Conservation (phyloP, 2,888 invertebrate genomes). For the Andrena hattorfiana region DNA sequence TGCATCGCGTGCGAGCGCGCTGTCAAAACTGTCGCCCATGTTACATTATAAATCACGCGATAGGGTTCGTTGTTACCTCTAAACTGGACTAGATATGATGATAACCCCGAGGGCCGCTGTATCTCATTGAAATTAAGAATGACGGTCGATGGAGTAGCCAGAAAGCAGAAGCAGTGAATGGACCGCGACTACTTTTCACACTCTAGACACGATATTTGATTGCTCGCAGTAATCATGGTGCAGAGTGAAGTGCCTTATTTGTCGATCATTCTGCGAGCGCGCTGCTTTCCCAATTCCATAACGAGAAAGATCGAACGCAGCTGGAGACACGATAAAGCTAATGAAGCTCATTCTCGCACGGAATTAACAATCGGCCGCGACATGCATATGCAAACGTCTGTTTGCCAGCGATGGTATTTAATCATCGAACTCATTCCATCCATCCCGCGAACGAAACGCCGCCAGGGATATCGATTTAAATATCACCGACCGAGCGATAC, state of each 20-base stretch:
- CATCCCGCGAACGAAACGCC: neutral
- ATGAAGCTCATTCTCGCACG: conserved; percentile 11
- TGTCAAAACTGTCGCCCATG: conserved; percentile 21
- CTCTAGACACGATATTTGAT: too few species aligned
- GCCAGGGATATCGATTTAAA: conserved; percentile 19
- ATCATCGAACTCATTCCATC: conserved; percentile 10
- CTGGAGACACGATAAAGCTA: neutral
- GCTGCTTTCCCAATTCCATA: neutral
- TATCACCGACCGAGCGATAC: neutral
- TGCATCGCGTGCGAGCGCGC: neutral
- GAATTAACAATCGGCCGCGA: conserved; percentile 1
- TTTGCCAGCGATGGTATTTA: conserved; percentile 30
- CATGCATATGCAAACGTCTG: neutral
- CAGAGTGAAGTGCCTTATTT: too few species aligned
- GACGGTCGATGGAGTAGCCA: too few species aligned
- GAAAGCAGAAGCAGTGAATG: too few species aligned
- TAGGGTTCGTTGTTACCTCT: neutral
- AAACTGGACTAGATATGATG: neutral
- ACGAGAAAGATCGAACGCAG: neutral
- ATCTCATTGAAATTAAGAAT: neutral
- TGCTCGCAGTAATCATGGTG: too few species aligned
- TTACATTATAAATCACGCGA: conserved; percentile 29
- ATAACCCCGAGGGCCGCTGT: neutral
- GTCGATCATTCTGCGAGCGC: neutral
- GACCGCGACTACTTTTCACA: too few species aligned